Base-by-base conservation (phyloP, 2,888 invertebrate species). In the Megastigmus dorsalis region DNA sequence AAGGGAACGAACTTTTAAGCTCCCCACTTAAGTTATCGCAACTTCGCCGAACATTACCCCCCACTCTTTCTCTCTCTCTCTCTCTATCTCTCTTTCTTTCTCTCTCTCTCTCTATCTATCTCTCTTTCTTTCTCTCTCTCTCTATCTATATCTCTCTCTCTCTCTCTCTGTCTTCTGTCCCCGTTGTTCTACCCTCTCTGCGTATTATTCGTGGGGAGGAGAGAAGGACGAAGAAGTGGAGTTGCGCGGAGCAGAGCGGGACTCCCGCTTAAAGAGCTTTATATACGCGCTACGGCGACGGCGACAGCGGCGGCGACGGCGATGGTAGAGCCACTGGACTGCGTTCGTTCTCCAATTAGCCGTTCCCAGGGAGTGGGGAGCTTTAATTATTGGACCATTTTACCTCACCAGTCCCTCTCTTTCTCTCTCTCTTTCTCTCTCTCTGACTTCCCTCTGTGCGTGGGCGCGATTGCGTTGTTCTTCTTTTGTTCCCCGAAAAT, bases 341-440 rank as follows among this genome's bases (percentile, higher is more conserved):
- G 9, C 36, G 18, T 28, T 28, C 20, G n/a, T n/a, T 26, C 41
- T 50, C 9, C 59, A 68, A 59, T 68, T 68, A 68, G 68, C 38
- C 30, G 13, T 10, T 3, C 26, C 33, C 9, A 6, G 9, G 5
- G n/a, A 68, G 38, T 15, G 13, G 26, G 18, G 30, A 5, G 26
- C 30, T 60, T 52, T 69, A 60, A 52, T 60, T 69, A 60, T 69
- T 60, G 33, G 15, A 52, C 30, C 43, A 52, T 69, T 43, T 69
- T 33, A n/a, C 59, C 15, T 23, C 9, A 15, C 10, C 7, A 4
- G 18, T 15, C 33, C 15, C 10, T 33, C 41, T 59, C n/a, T 59
- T 23, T 38, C 13, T 36, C 9, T 23, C 26, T 36, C 2, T 18
- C 36, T 18, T 20, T 3, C 33, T 36, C 7, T 10, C 26, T 18